phyloP scores from a whole-genome alignment of 1,140 invertebrate genomes.

The Ericerus pela region DNA sequence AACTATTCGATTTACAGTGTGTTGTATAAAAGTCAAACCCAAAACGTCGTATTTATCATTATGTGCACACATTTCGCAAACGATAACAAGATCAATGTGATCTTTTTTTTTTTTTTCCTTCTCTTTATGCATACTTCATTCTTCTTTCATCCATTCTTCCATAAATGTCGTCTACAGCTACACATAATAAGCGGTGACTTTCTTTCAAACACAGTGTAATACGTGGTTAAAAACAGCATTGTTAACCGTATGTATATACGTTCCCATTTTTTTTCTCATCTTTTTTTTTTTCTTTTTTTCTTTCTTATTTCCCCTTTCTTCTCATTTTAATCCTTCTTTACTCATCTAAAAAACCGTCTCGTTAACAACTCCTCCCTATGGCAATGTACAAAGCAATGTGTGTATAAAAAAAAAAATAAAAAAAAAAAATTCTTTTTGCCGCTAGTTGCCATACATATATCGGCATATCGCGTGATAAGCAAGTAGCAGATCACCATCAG shows the following conservation, averaged over 20 bases:
- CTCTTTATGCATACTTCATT: no score
- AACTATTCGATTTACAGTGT: no score
- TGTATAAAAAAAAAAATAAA: no score
- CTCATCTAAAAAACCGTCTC: constrained; percentile 9
- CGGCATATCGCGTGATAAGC: constrained; percentile 10
- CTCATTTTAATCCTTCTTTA: no score
- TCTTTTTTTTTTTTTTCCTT: no score
- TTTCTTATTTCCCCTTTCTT: no score
- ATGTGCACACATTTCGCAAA: no score
- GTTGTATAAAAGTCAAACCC: no score
- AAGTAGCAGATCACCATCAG: constrained; percentile 8
- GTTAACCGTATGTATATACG: constrained; percentile 11
- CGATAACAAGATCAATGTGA: no score
- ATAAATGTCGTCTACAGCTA: not conserved
- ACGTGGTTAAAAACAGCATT: constrained; percentile 2
- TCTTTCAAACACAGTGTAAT: no score
- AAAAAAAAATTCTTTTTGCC: constrained; percentile 6
- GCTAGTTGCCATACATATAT: constrained; percentile 10
- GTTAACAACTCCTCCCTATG: constrained; percentile 9
- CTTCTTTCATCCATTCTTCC: no score
- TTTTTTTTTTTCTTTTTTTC: constrained; percentile 1
- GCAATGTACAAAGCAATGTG: constrained; percentile 7
- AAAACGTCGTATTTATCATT: no score
- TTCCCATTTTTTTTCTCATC: not conserved
- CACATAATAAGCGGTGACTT: constrained; percentile 7